Evolutionary conservation across 1,140 invertebrate species (phyloP), one percentile per base, ranked within the genome.

Genomic region (Adoxophyes honmai): DNA sequence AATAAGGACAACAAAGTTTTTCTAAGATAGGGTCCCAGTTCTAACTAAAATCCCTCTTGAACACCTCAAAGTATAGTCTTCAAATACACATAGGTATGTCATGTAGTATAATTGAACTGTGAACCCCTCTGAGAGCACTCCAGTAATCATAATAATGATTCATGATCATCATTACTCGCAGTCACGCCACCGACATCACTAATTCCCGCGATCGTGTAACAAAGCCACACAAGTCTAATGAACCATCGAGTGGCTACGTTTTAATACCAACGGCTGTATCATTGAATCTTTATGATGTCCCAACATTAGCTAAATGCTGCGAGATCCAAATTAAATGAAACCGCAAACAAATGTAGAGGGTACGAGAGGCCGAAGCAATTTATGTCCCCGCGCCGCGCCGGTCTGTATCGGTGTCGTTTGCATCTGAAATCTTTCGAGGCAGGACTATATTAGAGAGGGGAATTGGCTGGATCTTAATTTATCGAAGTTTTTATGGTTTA

Each of bases 401-500:
- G 67, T 56, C 68, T 73, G 71, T 85, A 76, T 77, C 81, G 76
- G 73, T 79, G 77, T 79, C 81, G 73, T 87, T 87, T 87, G 84
- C 84, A 87, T 87, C 80, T 82, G 70, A 86, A 87, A 80, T 84
- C 79, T 84, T 87, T 73, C 69, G 68, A 80, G 68, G 62, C 75
- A 70, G 70, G 73, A 81, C 78, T 82, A 77, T 83, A 86, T 88
- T 88, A 85, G 75, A 78, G 78, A 73, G 83, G 85, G 82, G 84
- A 89, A 89, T 86, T 79, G 89, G 86, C 83, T 85, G 78, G 85
- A 88, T 89, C 85, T 90, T 90, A 88, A 90, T 90, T 90, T 90
- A 90, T 90, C 76, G 88, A 90, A 90, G 81, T 90, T 90, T 90
- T 90, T 90, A 90, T 89, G 89, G 89, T 90, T 90, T 90, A 90